These are phyloP conservation scores for Hemiprocne comata DNA, from an alignment of 2,113 vertebrate genomes.

Conservation along the genomic window DNA sequence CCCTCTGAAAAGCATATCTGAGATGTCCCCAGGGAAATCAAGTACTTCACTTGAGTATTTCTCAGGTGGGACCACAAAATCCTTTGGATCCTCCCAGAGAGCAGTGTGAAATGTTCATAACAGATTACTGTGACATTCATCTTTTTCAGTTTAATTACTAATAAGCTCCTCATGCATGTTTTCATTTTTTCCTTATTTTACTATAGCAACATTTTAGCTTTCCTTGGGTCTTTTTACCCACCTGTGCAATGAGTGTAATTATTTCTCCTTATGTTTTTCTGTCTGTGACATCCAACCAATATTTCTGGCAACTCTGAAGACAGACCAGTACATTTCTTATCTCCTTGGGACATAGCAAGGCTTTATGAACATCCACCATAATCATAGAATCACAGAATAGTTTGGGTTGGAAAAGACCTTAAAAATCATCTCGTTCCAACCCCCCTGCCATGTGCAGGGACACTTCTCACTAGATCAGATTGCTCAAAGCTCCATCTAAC, in stretches of 20 bases:
- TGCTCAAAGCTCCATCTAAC: too few relatives aligned
- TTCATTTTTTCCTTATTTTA: not conserved
- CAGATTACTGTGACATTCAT: not conserved
- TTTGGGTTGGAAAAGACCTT: too few relatives aligned
- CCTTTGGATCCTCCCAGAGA: not conserved
- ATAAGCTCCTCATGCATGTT: not conserved
- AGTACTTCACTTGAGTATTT: not conserved
- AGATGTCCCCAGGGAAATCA: not conserved
- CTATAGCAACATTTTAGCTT: not conserved
- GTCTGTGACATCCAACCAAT: not conserved
- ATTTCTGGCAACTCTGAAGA: not conserved
- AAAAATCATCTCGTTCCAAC: too few relatives aligned
- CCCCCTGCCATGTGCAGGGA: too few relatives aligned
- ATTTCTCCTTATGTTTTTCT: not conserved
- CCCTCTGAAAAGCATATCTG: not conserved
- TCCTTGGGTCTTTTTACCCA: not conserved
- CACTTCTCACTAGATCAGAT: too few relatives aligned
- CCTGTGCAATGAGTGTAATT: not conserved
- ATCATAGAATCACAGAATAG: too few relatives aligned
- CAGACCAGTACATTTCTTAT: fast-evolving
- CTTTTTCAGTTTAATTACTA: not conserved
- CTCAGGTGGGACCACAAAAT: not conserved
- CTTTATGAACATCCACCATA: not conserved
- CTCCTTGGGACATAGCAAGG: not conserved
- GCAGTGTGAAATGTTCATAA: not conserved